A percentile compares a stretch with the other conserved stretches of the same genome.
These are phyloP conservation scores for Lagocephalus sceleratus DNA, from an alignment of 2,797 vertebrate genomes.

Conservation along the genomic window DNA sequence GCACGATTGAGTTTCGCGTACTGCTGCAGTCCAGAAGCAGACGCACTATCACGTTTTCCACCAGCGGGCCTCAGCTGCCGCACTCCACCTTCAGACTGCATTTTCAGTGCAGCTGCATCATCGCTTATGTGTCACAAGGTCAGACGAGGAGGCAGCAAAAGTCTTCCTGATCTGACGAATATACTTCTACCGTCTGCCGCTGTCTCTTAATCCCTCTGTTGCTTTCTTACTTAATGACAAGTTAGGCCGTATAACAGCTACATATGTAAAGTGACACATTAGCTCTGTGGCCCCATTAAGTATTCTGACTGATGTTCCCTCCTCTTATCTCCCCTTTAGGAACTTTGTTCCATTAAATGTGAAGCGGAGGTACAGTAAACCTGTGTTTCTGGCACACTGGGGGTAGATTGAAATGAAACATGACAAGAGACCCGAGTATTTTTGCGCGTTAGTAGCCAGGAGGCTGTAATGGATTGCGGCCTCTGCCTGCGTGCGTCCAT, in stretches of 20 bases:
- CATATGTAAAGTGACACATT: too few relatives aligned
- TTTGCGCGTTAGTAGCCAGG: background rate
- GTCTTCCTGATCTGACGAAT: conserved; percentile 21
- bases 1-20: conserved; percentile 74
- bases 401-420: too few relatives aligned
- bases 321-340: too few relatives aligned
- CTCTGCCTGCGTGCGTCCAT: conserved; percentile 34
- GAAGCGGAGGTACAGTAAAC: too few relatives aligned
- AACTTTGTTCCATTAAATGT: too few relatives aligned
- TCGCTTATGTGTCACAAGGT: conserved; percentile 32
- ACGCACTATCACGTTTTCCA: conserved; percentile 54
- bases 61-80: conserved; percentile 36
- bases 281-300: too few relatives aligned
- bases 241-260: too few relatives aligned
- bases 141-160: conserved; percentile 26
- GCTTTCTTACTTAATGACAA: conserved; percentile 27
- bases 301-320: too few relatives aligned
- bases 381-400: too few relatives aligned
- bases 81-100: conserved; percentile 39
- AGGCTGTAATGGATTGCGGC: conserved; percentile 9
- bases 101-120: conserved; percentile 41
- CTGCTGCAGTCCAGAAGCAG: conserved; percentile 59
- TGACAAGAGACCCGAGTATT: background rate
- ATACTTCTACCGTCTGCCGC: conserved; percentile 25
- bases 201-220: conserved; percentile 35